Evolutionary conservation across 2,888 invertebrate species (phyloP), one percentile per base, ranked within the genome.

Genomic region (Heliconius sara): DNA sequence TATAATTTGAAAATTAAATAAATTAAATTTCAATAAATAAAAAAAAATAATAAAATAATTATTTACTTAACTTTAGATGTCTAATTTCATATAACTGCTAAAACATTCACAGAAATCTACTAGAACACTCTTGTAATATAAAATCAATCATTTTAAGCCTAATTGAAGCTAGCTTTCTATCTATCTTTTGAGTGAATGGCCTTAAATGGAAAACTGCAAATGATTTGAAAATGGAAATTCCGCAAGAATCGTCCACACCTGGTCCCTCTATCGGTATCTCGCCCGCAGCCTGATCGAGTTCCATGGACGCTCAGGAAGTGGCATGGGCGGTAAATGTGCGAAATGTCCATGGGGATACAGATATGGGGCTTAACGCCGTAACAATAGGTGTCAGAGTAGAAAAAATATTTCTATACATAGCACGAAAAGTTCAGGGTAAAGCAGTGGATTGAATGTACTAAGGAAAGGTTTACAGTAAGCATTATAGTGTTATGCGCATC

Each of bases 241-340:
- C 57, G n/a, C 34, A 57, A 22, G 57, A 60, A 27, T 52, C 67
- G 34, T 13, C 22, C 22, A 57, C 57, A 73, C 52, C 39, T 78
- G 78, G 78, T 34, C 78, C 22, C 78, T 66, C 66, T 73, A 78
- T 34, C 39, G 78, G 57, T 76, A 72, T 66, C 63, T 52, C 77
- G 78, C 73, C 74, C 16, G 70, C 78, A 70, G 74, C 70, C 74
- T 80, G 74, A 80, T 78, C 70, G 80, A 75, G 70, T 80, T 80
- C 68, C 63, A 80, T 80, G 70, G 74, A 63, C 78, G 78, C 72
- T 71, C 80, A 76, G 80, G 76, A 80, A 76, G 78, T 76, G 78
- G 52, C 27, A 68, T 60, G 76, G 76, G 63, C 68, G 79, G 79
- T 68, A 76, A 79, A 68, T 76, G 79, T 57, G 63, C 72, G 76